These are phyloP conservation scores for Pagrus major DNA, from an alignment of 2,113 vertebrate species.

Conservation along the genomic window DNA sequence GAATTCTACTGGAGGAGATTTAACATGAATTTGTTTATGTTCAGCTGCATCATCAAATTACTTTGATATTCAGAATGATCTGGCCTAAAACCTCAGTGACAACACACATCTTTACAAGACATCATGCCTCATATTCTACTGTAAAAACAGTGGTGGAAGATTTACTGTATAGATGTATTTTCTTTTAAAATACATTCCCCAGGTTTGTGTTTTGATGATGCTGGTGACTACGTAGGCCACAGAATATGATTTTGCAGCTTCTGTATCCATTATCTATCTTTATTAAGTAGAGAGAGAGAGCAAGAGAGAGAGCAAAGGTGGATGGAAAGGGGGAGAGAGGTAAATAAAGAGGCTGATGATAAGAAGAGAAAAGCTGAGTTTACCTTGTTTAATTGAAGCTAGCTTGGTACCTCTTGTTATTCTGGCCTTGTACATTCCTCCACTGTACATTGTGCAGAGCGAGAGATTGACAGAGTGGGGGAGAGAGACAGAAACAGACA, in stretches of 20 bases:
- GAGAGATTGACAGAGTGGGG: conserved; percentile 22
- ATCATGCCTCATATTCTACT: no score
- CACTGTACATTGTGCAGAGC: conserved; percentile 34
- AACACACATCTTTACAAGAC: no score
- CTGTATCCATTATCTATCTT: neutral
- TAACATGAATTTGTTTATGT: no score
- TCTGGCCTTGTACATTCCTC: conserved; percentile 51
- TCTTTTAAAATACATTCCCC: no score
- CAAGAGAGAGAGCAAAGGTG: neutral
- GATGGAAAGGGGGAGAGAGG: neutral
- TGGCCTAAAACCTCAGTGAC: no score
- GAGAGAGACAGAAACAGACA: neutral
- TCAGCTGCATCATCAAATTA: no score
- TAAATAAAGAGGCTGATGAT: conserved; percentile 1
- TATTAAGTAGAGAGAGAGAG: neutral
- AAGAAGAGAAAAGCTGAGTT: conserved; percentile 7
- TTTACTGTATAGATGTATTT: no score
- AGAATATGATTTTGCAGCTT: no score
- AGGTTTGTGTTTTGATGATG: no score
- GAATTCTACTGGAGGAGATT: neutral
- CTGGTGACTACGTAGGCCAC: no score
- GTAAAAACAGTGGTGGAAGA: no score
- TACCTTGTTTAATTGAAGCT: conserved; percentile 35
- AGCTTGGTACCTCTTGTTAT: conserved; percentile 38
- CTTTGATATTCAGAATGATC: no score